Evolutionary conservation across 2,888 invertebrate genomes (phyloP), one percentile per base, ranked within the genome.

Genomic region (Temnothorax unifasciatus): DNA sequence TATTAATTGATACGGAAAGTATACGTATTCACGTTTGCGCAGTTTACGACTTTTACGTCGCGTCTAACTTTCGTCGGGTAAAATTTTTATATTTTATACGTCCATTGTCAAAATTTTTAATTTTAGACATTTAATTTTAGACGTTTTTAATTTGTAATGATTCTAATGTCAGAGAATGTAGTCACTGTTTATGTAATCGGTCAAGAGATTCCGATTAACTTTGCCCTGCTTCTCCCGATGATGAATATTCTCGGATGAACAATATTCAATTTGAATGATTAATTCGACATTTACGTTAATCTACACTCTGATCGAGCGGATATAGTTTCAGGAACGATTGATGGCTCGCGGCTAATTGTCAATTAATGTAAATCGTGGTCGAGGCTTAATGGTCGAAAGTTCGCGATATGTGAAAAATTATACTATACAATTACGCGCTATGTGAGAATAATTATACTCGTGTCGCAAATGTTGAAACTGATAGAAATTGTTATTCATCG

Each of bases 201-300:
- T 29, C 68, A 13, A 29, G 18, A 71, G 34, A 57, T 61, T 68
- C 41, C 59, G 74, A 86, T 88, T 87, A 86, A 88, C 75, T 68
- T 50, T 54, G 64, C 29, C 57, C 50, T 61, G 21, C 52, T 63
- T 29, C 38, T 83, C 47, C 76, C n/a, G 76, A 64, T 74, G 63
- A 61, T 47, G 54, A 71, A 81, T 47, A 34, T 47, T 61, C 18
- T 57, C 59, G 34, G 34, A 0, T 47, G 47, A 29, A 47, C 47
- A 66, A 47, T 68, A 74, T 63, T 64, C 57, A 68, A 85, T 83
- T 83, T 83, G 83, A 88, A 87, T 81, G 88, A 89, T 89, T 88
- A 89, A 89, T 89, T 82, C 82, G 25, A 74, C 87, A 75, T 86
- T 87, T 85, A 82, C 81, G 83, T 85, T 86, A 76, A 69, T 76